Evolutionary conservation across 2,113 vertebrate species (phyloP), one percentile per base, ranked within the genome.

Genomic region (Pholis gunnellus): DNA sequence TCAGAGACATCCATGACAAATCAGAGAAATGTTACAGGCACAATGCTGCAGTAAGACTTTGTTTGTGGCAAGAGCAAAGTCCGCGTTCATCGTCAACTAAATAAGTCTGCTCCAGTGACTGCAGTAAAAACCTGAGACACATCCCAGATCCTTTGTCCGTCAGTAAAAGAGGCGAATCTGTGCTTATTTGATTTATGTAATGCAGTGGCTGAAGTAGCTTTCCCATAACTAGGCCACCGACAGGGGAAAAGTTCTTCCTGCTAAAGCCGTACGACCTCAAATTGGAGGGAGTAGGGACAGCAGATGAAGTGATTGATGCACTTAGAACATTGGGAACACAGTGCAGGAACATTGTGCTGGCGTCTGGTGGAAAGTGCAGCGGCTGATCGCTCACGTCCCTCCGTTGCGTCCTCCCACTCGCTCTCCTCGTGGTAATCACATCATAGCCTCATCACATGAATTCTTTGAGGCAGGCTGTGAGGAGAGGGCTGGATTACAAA

Each of bases 281-380:
- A 56, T 14, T 2, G 15, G 48, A 68, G 31, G 13, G n/a, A 38
- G 46, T 27, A 57, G 64, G 42, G 38, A 78, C 25, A 65, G 29
- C 64, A 22, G 82, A 90, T 71, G 42, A 79, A 81, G 77, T 70
- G 88, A 92, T 76, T 64, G 71, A 87, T 89, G 85, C 89, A 80
- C 85, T 92, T 67, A 87, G 82, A 44, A 70, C 36, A 90, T 89
- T 86, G 84, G 77, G 81, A 87, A 75, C 83, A 74, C 36, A 20
- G 56, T 15, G 20, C 61, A 56, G 65, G 84, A 83, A 82, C 66
- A 84, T 3, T 7, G 60, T 9, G 11, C 38, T 10, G 64, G 48
- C 1, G 22, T 65, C 27, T 29, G 18, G 15, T 25, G 6, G 20
- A 44, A 76, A 63, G 34, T 36, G 67, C 52, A 72, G 29, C 29